Evolutionary conservation across 2,113 vertebrate species (phyloP), one percentile per base, ranked within the genome.

Genomic region (Okapia johnstoni): DNA sequence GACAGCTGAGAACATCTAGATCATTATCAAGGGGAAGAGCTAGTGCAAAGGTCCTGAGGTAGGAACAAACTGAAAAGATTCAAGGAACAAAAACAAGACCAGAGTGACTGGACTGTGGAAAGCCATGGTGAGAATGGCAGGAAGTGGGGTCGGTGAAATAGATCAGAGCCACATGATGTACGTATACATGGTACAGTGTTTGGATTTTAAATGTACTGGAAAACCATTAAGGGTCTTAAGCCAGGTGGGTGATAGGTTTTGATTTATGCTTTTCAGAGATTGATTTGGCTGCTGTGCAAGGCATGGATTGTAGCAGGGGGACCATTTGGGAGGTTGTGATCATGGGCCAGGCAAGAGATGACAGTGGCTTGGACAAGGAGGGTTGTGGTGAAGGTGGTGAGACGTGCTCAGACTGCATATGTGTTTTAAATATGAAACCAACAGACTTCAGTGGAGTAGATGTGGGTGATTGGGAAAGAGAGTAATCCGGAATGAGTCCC

Each of bases 351-450:
- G 48, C 19, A 77, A 86, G 77, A 91, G 10, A 66, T 33, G 25
- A 76, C 21, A 12, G 55, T 84, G 17, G 61, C 93, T 61, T 95
- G 88, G 46, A 77, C 17, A 77, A 28, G 23, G 60, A 61, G 36
- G 60, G 30, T 58, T 40, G 30, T 60, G 58, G 66, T 58, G 19
- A 73, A 77, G 70, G 70, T 93, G 54, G 28, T 55, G 84, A 96
- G 58, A 85, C 36, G 14, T 50, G 50, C 48, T 92, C 40, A 83
- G 84, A 79, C 70, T 77, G 21, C 54, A 73, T 90, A 57, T 79
- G 36, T 60, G 88, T 48, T 96, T 92, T 91, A 55, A 92, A 48
- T 85, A 97, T 19, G 43, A 96, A 93, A 40, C 60, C 43, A 84
- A 79, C 3, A 40, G 46, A 63, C 70, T 96, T 88, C 70, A 85